Conservation (phyloP, 2,113 vertebrate genomes). For the Syngnathus scovelli region DNA sequence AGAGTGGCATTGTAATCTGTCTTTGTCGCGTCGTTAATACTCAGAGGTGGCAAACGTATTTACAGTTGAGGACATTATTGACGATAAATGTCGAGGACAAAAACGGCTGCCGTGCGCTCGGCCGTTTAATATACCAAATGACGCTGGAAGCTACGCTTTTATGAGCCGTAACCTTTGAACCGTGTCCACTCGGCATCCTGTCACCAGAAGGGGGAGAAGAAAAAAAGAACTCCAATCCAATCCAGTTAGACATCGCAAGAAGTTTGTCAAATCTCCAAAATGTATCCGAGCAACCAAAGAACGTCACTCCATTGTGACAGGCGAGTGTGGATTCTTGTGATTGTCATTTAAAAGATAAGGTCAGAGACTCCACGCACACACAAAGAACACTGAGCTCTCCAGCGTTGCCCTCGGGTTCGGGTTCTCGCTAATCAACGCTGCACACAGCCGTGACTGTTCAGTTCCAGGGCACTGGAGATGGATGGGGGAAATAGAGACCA, state of each 20-base stretch:
- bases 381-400: constrained; percentile 42
- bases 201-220: not conserved
- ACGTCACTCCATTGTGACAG: constrained; percentile 15
- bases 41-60: too few species aligned
- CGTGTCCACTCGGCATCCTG: constrained; percentile 54
- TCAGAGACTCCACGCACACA: constrained; percentile 33
- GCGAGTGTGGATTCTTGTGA: constrained; percentile 20
- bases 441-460: constrained; percentile 71
- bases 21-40: not conserved
- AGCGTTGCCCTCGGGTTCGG: constrained; percentile 53
- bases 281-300: not conserved
- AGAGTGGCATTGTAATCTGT: not conserved
- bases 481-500: constrained; percentile 21
- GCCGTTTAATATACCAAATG: constrained; percentile 50
- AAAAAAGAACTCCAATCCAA: not conserved
- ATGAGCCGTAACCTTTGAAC: constrained; percentile 58
- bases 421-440: constrained; percentile 70
- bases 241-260: not conserved
- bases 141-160: constrained; percentile 56
- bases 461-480: constrained; percentile 62
- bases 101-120: constrained; percentile 25
- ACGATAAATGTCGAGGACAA: not conserved
- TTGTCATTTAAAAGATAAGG: constrained; percentile 44
- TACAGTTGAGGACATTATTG: too few species aligned
- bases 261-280: not conserved